Base-by-base conservation (phyloP, 2,888 invertebrate species). In the Melieria picta region DNA sequence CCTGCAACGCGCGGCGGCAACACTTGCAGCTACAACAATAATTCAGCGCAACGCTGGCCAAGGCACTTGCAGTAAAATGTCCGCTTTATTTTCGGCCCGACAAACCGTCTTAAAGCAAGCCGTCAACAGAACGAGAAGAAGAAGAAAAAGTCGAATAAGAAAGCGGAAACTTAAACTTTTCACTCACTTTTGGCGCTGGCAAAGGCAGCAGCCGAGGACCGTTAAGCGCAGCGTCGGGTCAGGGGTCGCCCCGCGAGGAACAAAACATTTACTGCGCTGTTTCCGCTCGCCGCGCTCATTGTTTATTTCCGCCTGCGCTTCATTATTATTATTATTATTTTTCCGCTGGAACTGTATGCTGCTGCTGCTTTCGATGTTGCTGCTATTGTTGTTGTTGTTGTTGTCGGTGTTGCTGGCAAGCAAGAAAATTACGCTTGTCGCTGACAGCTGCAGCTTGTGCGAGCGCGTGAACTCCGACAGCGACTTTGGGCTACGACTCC, bases 371-470 rank as follows among this genome's bases (percentile, higher is more conserved):
- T 30, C 1, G 2, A 48, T 13, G 11, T 52, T 45, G 5, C 13
- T 16, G n/a, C 13, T 7, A 9, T 7, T 57, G 43, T 11, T 46
- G 16, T 42, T 58, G 7, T 58, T 58, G 9, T 66, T 57, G 47
- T 16, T 47, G 16, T 7, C 9, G 4, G 42, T 43, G 42, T 30
- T 52, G 56, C 9, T 65, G 52, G 50, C 16, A 10, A 56, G 43
- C 42, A 64, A n/a, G 52, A 58, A 47, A 70, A 70, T 65, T 65
- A 60, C 65, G 65, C 61, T 65, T 65, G 71, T 56, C 43, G 55
- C 61, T 71, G 65, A 65, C 56, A 71, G 61, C 55, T 61, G 60
- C 13, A 43, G n/a, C 16, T 45, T 13, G 50, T 58, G 43, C 42
- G 45, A 60, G 58, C 50, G 7, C 9, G 4, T 46, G 48, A 47